Conservation (phyloP, 2,888 invertebrate species). For the Itoplectis maculator region DNA sequence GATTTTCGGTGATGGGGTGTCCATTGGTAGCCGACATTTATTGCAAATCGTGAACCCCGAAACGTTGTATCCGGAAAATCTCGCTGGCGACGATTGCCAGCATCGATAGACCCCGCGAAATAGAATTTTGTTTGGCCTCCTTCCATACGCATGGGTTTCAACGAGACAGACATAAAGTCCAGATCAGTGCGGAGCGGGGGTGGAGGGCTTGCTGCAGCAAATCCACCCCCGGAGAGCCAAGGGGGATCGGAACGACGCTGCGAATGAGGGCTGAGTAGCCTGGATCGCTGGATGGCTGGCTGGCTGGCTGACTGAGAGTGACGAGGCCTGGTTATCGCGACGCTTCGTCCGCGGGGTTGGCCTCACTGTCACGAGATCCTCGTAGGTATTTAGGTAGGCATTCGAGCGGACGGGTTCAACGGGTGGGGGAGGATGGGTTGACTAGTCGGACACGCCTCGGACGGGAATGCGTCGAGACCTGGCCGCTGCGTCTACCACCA, state of each 20-base stretch:
- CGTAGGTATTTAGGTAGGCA: conserved; percentile 60
- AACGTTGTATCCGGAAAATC: not conserved
- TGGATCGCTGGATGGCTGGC: conserved; percentile 28
- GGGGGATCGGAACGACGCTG: conserved; percentile 1
- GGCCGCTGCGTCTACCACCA: conserved; percentile 22
- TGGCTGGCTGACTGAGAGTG: conserved; percentile 37
- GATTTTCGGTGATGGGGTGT: too few species aligned
- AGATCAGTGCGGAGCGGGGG: conserved; percentile 2
- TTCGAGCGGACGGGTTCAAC: conserved; percentile 53
- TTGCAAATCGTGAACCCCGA: conserved; percentile 73
- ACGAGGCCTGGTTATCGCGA: conserved; percentile 49
- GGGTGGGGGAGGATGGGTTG: conserved; percentile 41
- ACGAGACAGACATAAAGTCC: conserved; percentile 8
- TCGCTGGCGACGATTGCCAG: conserved; percentile 9
- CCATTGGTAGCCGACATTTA: conserved; percentile 66
- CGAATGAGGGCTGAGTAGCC: conserved; percentile 44
- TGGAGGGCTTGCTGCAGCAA: too few species aligned
- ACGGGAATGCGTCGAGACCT: conserved; percentile 41
- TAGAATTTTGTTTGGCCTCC: conserved; percentile 42
- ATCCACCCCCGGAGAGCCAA: too few species aligned
- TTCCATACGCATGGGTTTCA: not conserved
- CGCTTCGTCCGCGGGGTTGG: conserved; percentile 45
- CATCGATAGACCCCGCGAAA: conserved; percentile 31
- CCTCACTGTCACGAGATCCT: conserved; percentile 55
- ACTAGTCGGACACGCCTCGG: conserved; percentile 39